Base-by-base conservation (phyloP, 2,888 invertebrate genomes). In the Notodonta dromedarius region DNA sequence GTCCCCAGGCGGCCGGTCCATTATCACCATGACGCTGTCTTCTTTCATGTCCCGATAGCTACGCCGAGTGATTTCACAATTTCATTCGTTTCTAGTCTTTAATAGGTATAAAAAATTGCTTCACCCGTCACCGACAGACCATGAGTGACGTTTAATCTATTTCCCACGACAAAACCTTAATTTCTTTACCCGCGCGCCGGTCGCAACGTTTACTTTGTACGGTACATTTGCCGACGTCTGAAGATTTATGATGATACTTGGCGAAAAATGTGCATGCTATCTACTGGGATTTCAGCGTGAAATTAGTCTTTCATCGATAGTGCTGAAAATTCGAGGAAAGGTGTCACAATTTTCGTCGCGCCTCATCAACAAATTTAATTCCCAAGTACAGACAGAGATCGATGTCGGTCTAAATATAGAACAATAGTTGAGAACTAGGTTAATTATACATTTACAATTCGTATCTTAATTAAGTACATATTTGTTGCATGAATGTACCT, bases 121-220 rank as follows among this genome's bases (percentile, higher is more conserved):
- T 14, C 57, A 57, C 56, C 67, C 53, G 71, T 73, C 71, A 67
- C 13, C 60, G 13, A 44, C 69, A 68, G 64, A 55, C 53, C 32
- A 35, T 63, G 69, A 76, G 69, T 74, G 77, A 73, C 74, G 63
- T 78, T 78, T 73, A 78, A 78, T 78, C 77, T 69, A 69, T 73
- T 69, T 59, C 56, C 61, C 42, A 59, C 68, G 71, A 69, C 68
- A 70, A 74, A 70, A 77, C 73, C 72, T 69, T 75, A 72, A 75
- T 75, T 75, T 72, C 65, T 66, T 66, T 44, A 65, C 61, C 73
- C 55, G 51, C 61, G 51, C 61, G 50, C 54, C 67, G 56, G 59
- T 48, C n/a, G 61, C 57, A 59, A 44, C 52, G 51, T 63, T 51
- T 59, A 59, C 56, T 63, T 73, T 73, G 70, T 71, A 57, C 59